These are phyloP conservation scores for Pteropus rufus DNA, from an alignment of 2,797 vertebrate species.

Conservation along the genomic window DNA sequence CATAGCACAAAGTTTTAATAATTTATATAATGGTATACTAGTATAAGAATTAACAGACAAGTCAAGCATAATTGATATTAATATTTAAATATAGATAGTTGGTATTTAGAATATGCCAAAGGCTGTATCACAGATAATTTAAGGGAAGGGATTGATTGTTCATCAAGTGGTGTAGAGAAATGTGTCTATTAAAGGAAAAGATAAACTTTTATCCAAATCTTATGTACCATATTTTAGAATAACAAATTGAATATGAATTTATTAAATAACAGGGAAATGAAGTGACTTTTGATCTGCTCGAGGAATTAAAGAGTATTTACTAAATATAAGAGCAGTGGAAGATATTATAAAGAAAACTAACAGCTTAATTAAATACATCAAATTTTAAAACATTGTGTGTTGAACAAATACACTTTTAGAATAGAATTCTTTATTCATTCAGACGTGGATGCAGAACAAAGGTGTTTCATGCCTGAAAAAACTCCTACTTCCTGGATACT, in stretches of 20 bases:
- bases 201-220: background rate
- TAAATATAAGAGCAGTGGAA: conserved; percentile 21
- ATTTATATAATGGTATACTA: background rate
- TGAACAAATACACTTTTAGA: background rate
- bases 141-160: background rate
- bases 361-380: background rate
- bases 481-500: background rate
- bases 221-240: background rate
- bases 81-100: background rate
- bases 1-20: background rate
- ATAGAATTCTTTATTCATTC: background rate
- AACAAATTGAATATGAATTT: background rate
- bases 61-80: background rate
- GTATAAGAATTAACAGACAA: background rate
- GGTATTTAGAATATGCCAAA: background rate
- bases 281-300: background rate
- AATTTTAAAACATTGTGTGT: conserved; percentile 22
- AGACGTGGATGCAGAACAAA: background rate
- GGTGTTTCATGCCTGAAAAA: background rate
- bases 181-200: background rate
- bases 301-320: background rate
- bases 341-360: background rate
- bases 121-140: background rate
- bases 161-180: background rate
- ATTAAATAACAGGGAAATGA: background rate